Evolutionary conservation across 2,113 vertebrate genomes (phyloP), one percentile per base, ranked within the genome.

Genomic region (Nettapus auritus): DNA sequence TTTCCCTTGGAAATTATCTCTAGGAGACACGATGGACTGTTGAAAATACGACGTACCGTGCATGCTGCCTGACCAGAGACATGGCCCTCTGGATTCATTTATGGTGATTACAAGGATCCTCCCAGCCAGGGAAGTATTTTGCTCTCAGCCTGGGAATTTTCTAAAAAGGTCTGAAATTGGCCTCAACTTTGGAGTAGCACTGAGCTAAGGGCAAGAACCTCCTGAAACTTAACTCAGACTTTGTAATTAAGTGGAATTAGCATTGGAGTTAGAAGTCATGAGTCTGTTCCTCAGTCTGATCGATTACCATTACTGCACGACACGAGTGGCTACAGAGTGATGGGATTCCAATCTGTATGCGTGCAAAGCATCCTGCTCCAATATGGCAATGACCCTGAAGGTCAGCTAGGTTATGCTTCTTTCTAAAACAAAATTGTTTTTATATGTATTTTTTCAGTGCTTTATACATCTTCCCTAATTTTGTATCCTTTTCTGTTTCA

Each of bases 401-500:
- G 76, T 73, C 33, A 91, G 48, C 34, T 12, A 44, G 12, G 40
- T 9, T 50, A 26, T 26, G 48, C 17, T 75, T 75, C 31, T 86
- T 91, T 90, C 73, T 52, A 56, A 82, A 69, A 28, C 75, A 57
- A 59, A 82, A 52, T 21, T 0, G 5, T 21, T 68, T 33, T 22
- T 59, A 18, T 59, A 44, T 57, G 31, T 75, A 44, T 64, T 79
- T 60, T 64, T 31, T 8, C 28, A 21, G 16, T 71, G 52, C 38
- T 91, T 84, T 93, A 38, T 81, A 64, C 8, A 55, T 66, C 4
- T 86, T 83, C 23, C 6, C 38, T 75, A 53, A 70, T 81, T 90
- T 82, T 96, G 42, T 89, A 88, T 63, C 33, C 25, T 52, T 62
- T 94, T 53, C 46, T 81, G 33, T 95, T 96, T 86, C 56, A 86